Evolutionary conservation across 1,140 invertebrate species (phyloP).

Genomic region (Nymphalis io): DNA sequence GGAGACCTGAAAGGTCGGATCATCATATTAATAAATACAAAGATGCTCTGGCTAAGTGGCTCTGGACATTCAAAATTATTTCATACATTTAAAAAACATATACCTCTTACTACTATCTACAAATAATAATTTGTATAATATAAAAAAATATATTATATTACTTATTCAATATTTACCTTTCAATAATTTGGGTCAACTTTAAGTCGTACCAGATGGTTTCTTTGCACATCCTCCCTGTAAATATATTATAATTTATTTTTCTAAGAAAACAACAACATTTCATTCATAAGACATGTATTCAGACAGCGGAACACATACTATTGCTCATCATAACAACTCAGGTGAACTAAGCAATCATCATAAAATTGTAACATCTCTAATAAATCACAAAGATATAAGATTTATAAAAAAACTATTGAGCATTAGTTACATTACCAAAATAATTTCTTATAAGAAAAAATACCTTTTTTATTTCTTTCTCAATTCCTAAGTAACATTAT

Average conservation of each 20-base stretch:
- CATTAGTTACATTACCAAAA: background rate
- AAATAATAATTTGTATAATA: background rate
- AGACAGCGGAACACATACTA: conserved; percentile 18
- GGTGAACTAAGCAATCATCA: conserved; percentile 20
- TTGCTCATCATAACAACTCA: conserved; percentile 23
- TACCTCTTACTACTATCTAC: background rate
- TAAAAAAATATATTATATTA: too few species aligned
- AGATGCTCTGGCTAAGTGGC: background rate
- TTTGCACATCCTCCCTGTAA: background rate
- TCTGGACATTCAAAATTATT: background rate
- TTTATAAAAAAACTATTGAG: background rate
- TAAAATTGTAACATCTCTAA: background rate
- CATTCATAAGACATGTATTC: background rate
- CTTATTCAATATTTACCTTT: too few species aligned
- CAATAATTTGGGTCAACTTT: too few species aligned
- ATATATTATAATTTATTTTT: background rate
- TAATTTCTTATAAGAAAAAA: background rate
- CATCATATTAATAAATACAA: conserved; percentile 50
- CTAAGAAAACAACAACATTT: background rate
- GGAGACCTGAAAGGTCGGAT: conserved; percentile 68
- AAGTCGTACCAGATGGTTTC: too few species aligned
- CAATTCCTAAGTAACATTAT: background rate
- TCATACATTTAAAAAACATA: background rate
- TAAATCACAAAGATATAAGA: background rate
- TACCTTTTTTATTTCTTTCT: background rate